Percentiles rank a stretch among this genome's conserved stretches.
Conservation (phyloP, 2,113 vertebrate genomes). For the Dipodomys spectabilis region DNA sequence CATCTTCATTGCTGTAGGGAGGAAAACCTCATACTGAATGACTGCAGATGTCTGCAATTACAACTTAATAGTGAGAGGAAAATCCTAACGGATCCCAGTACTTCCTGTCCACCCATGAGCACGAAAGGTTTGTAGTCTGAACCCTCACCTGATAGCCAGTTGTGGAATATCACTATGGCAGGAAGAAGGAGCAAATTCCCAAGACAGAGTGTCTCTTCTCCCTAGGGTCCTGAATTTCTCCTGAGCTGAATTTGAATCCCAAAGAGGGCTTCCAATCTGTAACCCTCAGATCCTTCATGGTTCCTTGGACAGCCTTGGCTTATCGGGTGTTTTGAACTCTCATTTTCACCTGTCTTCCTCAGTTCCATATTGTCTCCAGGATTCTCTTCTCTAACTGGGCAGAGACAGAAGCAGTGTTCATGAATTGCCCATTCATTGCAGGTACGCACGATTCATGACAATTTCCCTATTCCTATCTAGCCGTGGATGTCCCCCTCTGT, state of each 20-base stretch:
- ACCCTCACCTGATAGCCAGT: not conserved
- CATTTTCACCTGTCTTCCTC: not conserved
- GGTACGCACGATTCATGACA: constrained; percentile 20
- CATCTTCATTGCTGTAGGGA: not conserved
- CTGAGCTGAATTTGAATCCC: not conserved
- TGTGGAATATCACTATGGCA: not conserved
- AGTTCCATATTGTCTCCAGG: not conserved
- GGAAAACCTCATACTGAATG: not conserved
- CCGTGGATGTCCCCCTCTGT: not conserved
- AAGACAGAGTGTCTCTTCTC: accelerated
- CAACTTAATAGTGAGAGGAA: not conserved
- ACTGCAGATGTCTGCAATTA: not conserved
- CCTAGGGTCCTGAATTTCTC: not conserved
- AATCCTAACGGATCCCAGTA: not conserved
- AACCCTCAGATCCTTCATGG: not conserved
- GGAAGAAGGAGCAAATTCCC: not conserved
- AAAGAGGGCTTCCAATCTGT: not conserved
- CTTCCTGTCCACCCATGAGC: too few species aligned
- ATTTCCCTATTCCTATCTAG: not conserved
- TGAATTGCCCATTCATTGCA: constrained; percentile 56
- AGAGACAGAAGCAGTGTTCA: not conserved
- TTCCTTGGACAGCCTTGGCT: not conserved
- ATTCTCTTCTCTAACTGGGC: not conserved
- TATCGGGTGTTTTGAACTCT: not conserved
- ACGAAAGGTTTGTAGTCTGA: not conserved